Evolutionary conservation across 1,140 invertebrate genomes (phyloP).

Genomic region (Melipona quadrifasciata): DNA sequence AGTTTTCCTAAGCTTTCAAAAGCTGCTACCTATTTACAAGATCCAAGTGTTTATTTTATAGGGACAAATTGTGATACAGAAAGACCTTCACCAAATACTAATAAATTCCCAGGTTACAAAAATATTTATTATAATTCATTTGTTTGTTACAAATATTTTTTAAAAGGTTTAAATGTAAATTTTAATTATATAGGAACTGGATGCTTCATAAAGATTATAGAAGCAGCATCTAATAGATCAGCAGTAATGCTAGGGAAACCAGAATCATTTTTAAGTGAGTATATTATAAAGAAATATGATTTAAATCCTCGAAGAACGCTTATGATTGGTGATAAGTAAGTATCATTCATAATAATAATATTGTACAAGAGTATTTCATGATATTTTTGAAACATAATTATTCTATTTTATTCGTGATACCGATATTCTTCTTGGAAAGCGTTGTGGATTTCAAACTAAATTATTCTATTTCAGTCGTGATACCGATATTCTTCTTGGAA

Average conservation of each 20-base stretch:
- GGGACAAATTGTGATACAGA: conserved; percentile 88
- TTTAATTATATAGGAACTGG: conserved; percentile 87
- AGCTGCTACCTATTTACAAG: conserved; percentile 91
- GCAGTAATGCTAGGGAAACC: conserved; percentile 94
- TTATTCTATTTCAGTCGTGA: conserved; percentile 84
- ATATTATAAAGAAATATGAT: conserved; percentile 83
- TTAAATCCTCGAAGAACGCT: conserved; percentile 90
- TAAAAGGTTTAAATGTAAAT: not conserved
- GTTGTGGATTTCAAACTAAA: conserved; percentile 91
- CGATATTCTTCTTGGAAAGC: conserved; percentile 92
- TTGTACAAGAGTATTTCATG: not conserved
- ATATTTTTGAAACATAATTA: not conserved
- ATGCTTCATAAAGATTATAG: conserved; percentile 90
- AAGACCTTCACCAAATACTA: conserved; percentile 71
- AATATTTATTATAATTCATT: conserved; percentile 16
- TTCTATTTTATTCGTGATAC: conserved; percentile 87
- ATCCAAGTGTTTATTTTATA: conserved; percentile 91
- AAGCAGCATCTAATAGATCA: conserved; percentile 89
- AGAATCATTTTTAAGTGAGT: conserved; percentile 81
- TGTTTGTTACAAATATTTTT: conserved; percentile 10
- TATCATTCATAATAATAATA: conserved; percentile 28
- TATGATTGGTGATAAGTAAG: conserved; percentile 95
- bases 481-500: conserved; percentile 94
- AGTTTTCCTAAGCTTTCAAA: conserved; percentile 95
- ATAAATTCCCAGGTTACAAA: conserved; percentile 68